phyloP scores from a whole-genome alignment of 1,140 invertebrate genomes.

The Pogonomyrmex barbatus region DNA sequence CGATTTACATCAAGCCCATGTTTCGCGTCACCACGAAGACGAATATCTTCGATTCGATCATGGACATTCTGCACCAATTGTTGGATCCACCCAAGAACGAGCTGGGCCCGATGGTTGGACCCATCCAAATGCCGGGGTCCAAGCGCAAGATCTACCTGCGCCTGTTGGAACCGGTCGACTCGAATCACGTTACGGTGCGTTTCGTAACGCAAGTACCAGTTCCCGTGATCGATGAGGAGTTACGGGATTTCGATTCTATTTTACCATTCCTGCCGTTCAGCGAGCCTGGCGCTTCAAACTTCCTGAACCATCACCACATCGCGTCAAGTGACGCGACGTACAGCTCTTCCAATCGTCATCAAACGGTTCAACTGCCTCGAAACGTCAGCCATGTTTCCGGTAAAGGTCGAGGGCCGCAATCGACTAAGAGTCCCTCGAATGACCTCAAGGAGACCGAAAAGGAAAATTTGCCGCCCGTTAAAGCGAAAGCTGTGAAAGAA shows the following conservation, averaged over 20 bases:
- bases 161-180: constrained; percentile 60
- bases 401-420: neutral
- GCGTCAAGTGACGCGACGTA: neutral
- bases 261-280: neutral
- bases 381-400: neutral
- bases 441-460: neutral
- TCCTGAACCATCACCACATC: neutral
- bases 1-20: constrained; percentile 63
- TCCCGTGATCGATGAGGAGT: constrained; percentile 16
- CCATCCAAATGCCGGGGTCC: constrained; percentile 70
- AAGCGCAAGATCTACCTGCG: constrained; percentile 69
- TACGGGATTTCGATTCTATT: neutral
- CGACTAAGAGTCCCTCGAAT: neutral
- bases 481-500: neutral
- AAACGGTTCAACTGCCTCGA: neutral
- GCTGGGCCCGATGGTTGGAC: constrained; percentile 70
- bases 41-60: constrained; percentile 55
- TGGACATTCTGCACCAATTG: constrained; percentile 51
- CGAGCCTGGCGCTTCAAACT: neutral
- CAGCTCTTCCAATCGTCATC: neutral
- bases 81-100: constrained; percentile 22
- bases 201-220: constrained; percentile 51
- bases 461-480: neutral
- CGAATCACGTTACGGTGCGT: constrained; percentile 68
- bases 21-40: constrained; percentile 56